phyloP scores from a whole-genome alignment of 2,113 vertebrate genomes.

The Bos indicus region DNA sequence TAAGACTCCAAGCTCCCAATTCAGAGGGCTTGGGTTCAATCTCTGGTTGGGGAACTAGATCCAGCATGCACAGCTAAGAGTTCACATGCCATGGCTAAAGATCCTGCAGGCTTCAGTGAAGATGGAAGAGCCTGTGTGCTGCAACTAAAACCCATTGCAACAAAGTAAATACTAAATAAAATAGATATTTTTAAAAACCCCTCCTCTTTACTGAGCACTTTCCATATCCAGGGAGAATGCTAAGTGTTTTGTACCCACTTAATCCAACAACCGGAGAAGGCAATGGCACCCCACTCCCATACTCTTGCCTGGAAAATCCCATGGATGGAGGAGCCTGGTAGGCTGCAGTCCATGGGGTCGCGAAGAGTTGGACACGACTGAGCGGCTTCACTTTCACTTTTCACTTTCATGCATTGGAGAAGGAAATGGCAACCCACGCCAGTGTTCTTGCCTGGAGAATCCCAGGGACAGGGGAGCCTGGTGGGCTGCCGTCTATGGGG shows the following conservation, averaged over 20 bases:
- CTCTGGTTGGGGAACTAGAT: background rate
- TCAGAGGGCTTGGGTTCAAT: background rate
- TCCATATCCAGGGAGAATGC: background rate
- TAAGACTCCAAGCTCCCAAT: background rate
- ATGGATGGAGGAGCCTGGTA: no score
- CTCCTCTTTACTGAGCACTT: background rate
- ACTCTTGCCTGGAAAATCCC: no score
- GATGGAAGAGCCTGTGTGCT: background rate
- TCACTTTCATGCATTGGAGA: no score
- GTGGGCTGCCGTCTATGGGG: accelerated
- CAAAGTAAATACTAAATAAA: background rate
- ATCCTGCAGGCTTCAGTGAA: background rate
- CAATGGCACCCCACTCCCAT: no score
- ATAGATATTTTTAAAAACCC: background rate
- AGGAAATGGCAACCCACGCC: no score
- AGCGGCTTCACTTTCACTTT: no score
- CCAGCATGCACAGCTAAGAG: background rate
- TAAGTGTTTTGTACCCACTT: background rate
- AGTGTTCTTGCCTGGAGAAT: no score
- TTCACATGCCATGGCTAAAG: background rate
- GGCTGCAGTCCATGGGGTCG: no score
- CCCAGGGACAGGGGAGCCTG: no score
- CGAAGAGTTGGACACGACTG: no score
- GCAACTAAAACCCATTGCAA: background rate
- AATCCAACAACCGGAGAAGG: background rate